Base-by-base conservation (phyloP, 2,888 invertebrate species). In the Hypselothyrea guttata region DNA sequence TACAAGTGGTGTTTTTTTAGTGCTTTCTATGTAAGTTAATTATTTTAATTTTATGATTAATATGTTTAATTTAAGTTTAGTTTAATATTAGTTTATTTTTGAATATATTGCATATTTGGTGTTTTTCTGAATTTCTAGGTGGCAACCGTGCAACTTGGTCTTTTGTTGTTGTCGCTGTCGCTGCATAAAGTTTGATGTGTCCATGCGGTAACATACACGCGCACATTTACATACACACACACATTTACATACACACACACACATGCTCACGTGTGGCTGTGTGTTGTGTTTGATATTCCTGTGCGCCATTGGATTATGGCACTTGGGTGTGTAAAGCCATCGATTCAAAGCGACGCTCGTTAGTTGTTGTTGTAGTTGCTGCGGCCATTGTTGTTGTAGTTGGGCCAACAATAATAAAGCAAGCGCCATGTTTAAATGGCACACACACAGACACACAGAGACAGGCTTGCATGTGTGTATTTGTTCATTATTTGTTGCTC, bases 241-340 rank as follows among this genome's bases (percentile, higher is more conserved):
- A 47, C 33, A 51, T 16, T 37, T 18, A 38, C 46, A 37, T 30
- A 27, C 31, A 30, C 16, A 11, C 56, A 53, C 51, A 53, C 56
- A 48, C 56, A 33, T 48, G 58, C 45, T 51, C 56, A 41, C 28
- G 12, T 31, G 58, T 31, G 53, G 54, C 22, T 47, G 38, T 62
- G 54, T 64, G 69, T 54, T 74, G 74, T 77, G 62, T 63, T 72
- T 75, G 75, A 73, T 78, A 89, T 88, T 89, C 88, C 88, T 88
- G 78, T 85, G 88, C 85, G 89, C 82, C 84, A 84, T 84, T 84
- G 81, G 87, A 86, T 88, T 88, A 89, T 89, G 88, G 89, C 89
- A 88, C 89, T 88, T 89, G 89, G 88, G 89, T 89, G 89, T 89
- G 89, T 88, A 88, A 76, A 79, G 75, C 79, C 84, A 86, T 77